Conservation (phyloP, 92 coral and sea anemone genomes). For the Zoanthus gigantus region DNA sequence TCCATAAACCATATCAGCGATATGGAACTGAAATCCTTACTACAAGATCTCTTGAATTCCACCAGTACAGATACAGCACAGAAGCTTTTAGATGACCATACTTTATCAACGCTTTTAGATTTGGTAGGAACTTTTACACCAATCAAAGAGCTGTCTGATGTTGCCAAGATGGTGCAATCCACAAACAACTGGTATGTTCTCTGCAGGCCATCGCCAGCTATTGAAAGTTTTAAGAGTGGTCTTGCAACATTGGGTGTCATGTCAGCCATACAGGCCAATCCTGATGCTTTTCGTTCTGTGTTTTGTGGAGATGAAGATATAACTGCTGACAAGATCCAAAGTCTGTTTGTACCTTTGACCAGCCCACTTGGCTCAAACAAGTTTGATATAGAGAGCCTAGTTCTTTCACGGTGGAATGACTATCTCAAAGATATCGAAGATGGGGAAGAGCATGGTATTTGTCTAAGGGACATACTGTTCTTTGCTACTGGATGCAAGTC, state of each 20-base stretch:
- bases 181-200: conserved; percentile 47
- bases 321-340: conserved; percentile 30
- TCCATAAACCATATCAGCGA: conserved; percentile 20
- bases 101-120: conserved; percentile 28
- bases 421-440: conserved; percentile 45
- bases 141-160: conserved; percentile 26
- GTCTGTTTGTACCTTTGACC: conserved; percentile 38
- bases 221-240: conserved; percentile 49
- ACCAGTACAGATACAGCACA: conserved; percentile 22
- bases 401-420: conserved; percentile 40
- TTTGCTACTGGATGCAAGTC: conserved; percentile 41
- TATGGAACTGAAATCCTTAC: conserved; percentile 27
- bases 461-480: conserved; percentile 41
- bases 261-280: conserved; percentile 21
- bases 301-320: conserved; percentile 3
- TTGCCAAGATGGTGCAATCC: conserved; percentile 26
- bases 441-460: conserved; percentile 40
- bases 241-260: conserved; percentile 48
- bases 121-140: conserved; percentile 29
- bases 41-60: conserved; percentile 16
- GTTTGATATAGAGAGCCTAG: conserved; percentile 44
- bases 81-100: conserved; percentile 8
- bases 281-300: conserved; percentile 31
- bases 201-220: conserved; percentile 44
- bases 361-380: conserved; percentile 56